These are phyloP conservation scores for Lapara coniferarum DNA, from an alignment of 2,888 invertebrate genomes.

Conservation along the genomic window DNA sequence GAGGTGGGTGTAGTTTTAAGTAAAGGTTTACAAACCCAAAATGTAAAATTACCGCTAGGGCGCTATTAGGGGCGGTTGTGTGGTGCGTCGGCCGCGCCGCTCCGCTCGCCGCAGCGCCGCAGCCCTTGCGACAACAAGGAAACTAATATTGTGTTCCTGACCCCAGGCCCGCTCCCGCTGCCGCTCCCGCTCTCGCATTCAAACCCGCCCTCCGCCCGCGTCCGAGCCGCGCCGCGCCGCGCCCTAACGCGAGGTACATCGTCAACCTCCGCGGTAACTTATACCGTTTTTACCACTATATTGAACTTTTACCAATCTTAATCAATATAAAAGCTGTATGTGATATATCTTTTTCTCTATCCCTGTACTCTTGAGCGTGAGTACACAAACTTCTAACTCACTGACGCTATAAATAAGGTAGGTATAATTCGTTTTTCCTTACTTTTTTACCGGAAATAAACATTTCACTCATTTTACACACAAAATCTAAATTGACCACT, in stretches of 20 bases:
- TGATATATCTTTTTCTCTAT: background rate
- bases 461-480: too few species aligned
- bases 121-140: slow-evolving; percentile 85
- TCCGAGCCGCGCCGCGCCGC: slow-evolving; percentile 33
- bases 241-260: slow-evolving; percentile 36
- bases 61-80: slow-evolving; percentile 80
- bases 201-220: slow-evolving; percentile 67
- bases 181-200: slow-evolving; percentile 53
- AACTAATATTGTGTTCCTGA: slow-evolving; percentile 84
- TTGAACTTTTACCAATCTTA: slow-evolving; percentile 46
- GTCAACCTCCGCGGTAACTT: slow-evolving; percentile 16
- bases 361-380: too few species aligned
- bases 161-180: slow-evolving; percentile 65
- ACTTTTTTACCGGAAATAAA: too few species aligned
- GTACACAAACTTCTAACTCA: too few species aligned
- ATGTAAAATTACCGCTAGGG: slow-evolving; percentile 83
- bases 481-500: too few species aligned
- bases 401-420: too few species aligned
- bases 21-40: slow-evolving; percentile 84
- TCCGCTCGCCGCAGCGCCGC: slow-evolving; percentile 81
- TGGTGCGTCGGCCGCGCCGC: slow-evolving; percentile 76
- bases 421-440: too few species aligned
- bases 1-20: slow-evolving; percentile 70
- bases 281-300: slow-evolving; percentile 31
- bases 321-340: background rate